Evolutionary conservation across 1,140 invertebrate species (phyloP), one percentile per base, ranked within the genome.

Genomic region (Chironomus tepperi): DNA sequence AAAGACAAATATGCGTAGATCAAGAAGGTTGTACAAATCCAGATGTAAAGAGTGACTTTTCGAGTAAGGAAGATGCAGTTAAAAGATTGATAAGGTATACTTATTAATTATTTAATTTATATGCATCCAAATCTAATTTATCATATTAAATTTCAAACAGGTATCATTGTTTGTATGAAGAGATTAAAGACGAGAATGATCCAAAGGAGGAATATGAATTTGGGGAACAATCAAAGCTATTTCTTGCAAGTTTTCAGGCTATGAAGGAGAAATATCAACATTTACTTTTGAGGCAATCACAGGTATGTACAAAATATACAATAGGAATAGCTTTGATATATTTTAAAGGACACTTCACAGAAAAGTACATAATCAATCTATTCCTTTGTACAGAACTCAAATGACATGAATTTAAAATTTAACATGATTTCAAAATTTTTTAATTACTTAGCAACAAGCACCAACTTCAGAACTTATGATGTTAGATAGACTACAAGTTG

Each of bases 151-250:
- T 77, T 34, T 34, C 24, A 34, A 34, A 9, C n/a, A 82, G 81
- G 74, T 95, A 94, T 83, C 94, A 96, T 82, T 91, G 93, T 74
- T 89, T 90, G 78, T 87, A 92, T 79, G 89, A 92, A 76, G 86
- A 87, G 74, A 86, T 89, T 67, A 83, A 89, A 19, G 87, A 86
- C 75, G 84, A 87, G 67, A 86, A 88, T 77, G 88, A 91, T 79
- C 84, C 92, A 65, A 84, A 87, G 67, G 90, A 93, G 77, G 92
- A 91, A 75, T 92, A 94, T 79, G 87, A 89, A 77, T 94, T 94
- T 82, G 90, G 92, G 77, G 84, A 89, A 76, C 89, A 90, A 7
- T 89, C 93, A 0, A 84, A 88, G 78, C 87, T 89, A 79, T 85
- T 94, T 73, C 83, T 94, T 12, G 87, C 88, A 75, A 93, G 93